phyloP scores from a whole-genome alignment of 2,888 invertebrate genomes.

The Volucella zonaria region DNA sequence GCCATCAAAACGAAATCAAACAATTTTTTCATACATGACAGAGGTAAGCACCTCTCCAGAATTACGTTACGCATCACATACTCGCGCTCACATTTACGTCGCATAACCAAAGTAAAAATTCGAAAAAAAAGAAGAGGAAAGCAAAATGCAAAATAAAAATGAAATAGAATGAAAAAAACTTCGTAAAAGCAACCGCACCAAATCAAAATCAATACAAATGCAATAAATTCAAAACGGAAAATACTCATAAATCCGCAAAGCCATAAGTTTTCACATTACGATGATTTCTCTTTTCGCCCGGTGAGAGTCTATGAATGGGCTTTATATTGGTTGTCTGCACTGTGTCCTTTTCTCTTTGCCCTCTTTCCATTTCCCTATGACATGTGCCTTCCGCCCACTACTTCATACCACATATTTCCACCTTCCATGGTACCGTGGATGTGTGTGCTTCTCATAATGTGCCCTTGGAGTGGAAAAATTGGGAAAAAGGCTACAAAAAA shows the following conservation, averaged over 20 bases:
- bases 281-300: slow-evolving; percentile 53
- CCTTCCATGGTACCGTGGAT: too few relatives aligned
- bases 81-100: not conserved
- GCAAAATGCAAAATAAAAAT: slow-evolving; percentile 22
- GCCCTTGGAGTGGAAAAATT: slow-evolving; percentile 31
- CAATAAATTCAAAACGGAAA: slow-evolving; percentile 72
- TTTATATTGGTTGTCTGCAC: not conserved
- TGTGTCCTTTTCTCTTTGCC: too few relatives aligned
- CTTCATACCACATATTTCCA: too few relatives aligned
- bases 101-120: slow-evolving; percentile 42
- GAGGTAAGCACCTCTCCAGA: slow-evolving; percentile 22
- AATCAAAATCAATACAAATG: slow-evolving; percentile 72
- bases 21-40: slow-evolving; percentile 42
- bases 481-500: not conserved
- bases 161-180: too few relatives aligned
- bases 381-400: too few relatives aligned
- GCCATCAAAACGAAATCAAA: slow-evolving; percentile 36
- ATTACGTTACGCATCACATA: slow-evolving; percentile 30
- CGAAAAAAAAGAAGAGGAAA: not conserved
- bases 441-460: slow-evolving; percentile 18
- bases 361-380: too few relatives aligned
- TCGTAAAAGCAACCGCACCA: slow-evolving; percentile 36
- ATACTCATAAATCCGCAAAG: slow-evolving; percentile 70
- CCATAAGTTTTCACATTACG: slow-evolving; percentile 67
- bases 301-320: slow-evolving; percentile 39